These are phyloP conservation scores for Phragmatobia fuliginosa DNA, from an alignment of 2,888 invertebrate genomes.

Conservation along the genomic window DNA sequence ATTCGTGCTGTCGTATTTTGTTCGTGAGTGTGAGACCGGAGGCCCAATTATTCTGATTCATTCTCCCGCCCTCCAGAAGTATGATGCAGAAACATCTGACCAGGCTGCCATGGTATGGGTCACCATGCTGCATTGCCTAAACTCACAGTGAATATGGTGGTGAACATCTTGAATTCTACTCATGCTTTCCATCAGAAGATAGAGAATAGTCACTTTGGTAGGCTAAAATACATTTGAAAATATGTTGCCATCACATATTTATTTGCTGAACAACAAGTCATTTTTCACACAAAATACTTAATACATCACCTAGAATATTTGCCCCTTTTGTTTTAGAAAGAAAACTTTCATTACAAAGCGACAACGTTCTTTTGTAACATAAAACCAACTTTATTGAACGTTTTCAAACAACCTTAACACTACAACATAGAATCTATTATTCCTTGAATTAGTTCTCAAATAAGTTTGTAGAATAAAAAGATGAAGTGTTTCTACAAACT, in stretches of 20 bases:
- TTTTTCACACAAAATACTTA: constrained; percentile 22
- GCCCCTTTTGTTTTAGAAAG: constrained; percentile 30
- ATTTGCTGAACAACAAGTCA: constrained; percentile 9
- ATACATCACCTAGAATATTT: constrained; percentile 28
- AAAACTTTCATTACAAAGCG: constrained; percentile 38
- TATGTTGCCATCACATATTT: constrained; percentile 4
- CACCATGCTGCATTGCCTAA: too few relatives aligned
- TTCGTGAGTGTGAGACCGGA: too few relatives aligned
- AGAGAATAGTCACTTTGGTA: too few relatives aligned
- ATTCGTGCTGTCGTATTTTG: too few relatives aligned
- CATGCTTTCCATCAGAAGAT: too few relatives aligned
- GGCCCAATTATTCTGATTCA: too few relatives aligned
- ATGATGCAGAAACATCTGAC: too few relatives aligned
- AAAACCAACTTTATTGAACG: constrained; percentile 21
- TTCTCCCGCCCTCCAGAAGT: too few relatives aligned
- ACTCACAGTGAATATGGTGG: too few relatives aligned
- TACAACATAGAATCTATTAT: constrained; percentile 11
- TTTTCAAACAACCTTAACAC: not conserved
- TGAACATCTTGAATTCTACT: too few relatives aligned
- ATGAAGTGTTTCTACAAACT: constrained; percentile 31
- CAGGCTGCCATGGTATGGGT: too few relatives aligned
- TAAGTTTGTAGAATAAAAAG: constrained; percentile 26
- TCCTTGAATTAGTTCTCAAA: not conserved
- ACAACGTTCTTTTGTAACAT: constrained; percentile 28
- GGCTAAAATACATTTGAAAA: too few relatives aligned